phyloP scores from a whole-genome alignment of 2,888 invertebrate species.

The Caenorhabditis sp. region DNA sequence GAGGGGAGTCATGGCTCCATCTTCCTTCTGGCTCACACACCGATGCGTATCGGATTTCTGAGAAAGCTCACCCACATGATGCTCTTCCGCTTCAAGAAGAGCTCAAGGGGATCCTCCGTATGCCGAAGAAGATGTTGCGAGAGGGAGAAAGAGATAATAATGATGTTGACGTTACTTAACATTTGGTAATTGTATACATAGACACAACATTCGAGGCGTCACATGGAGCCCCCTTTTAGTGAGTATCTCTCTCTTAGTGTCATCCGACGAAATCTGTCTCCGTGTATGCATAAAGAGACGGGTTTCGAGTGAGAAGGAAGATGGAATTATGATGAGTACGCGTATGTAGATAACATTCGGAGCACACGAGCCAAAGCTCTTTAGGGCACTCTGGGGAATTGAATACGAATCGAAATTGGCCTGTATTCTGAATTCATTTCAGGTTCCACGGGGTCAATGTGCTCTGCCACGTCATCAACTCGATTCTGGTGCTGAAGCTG shows the following conservation, averaged over 20 bases:
- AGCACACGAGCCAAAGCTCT: conserved; percentile 33
- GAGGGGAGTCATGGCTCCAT: too few species aligned
- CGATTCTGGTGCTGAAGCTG: conserved; percentile 87
- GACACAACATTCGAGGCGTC: conserved; percentile 26
- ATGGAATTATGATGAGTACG: conserved; percentile 50
- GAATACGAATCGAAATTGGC: background rate
- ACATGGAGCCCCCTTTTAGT: conserved; percentile 14
- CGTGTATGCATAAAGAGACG: conserved; percentile 10
- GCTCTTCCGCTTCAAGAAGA: conserved; percentile 4
- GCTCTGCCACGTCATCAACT: conserved; percentile 89
- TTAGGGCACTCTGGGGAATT: conserved; percentile 28
- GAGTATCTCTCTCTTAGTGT: conserved; percentile 1
- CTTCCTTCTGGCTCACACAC: background rate
- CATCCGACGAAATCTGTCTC: conserved; percentile 45
- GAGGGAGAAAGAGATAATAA: conserved; percentile 5
- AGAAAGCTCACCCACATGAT: conserved; percentile 18
- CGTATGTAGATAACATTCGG: conserved; percentile 39
- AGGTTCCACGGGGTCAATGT: conserved; percentile 91
- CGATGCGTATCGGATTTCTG: conserved; percentile 31
- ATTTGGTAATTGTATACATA: conserved; percentile 46
- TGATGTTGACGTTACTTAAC: conserved; percentile 44
- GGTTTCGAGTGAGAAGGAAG: background rate
- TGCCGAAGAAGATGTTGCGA: background rate
- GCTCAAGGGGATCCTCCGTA: conserved; percentile 12
- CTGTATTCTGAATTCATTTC: conserved; percentile 34